Evolutionary conservation across 2,888 invertebrate species (phyloP), one percentile per base, ranked within the genome.

Genomic region (Celastrina argiolus): DNA sequence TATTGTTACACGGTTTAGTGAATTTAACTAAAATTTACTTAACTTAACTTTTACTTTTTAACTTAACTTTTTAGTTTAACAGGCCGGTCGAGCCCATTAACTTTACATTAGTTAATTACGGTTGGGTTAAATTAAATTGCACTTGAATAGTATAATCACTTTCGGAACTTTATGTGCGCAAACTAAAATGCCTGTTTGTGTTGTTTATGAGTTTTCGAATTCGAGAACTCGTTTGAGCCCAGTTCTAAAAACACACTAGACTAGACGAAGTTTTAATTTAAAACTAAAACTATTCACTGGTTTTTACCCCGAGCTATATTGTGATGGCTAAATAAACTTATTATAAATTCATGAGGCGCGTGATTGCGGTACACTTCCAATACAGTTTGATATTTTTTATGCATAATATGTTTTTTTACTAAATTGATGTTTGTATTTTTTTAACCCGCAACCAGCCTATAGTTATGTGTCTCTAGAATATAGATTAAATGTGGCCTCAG

Each of bases 21-120:
- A 16, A 58, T 16, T 58, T 58, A 34, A 34, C 31, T 58, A 58
- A 28, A 58, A 58, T 59, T 59, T 59, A n/a, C n/a, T n/a, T n/a
- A n/a, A n/a, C n/a, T n/a, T n/a, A n/a, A n/a, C n/a, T n/a, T n/a
- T n/a, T n/a, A n/a, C n/a, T n/a, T n/a, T n/a, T n/a, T n/a, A n/a
- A n/a, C 16, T 10, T 59, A 34, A 59, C 59, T 31, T 58, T 58
- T 58, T 31, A 58, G 34, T 59, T 34, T 31, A 59, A 59, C 31
- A 16, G 31, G 31, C 59, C 18, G 34, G 59, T 59, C 59, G 34
- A 31, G 59, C 34, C 34, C 59, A 59, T 59, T 59, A 59, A 59
- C 59, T 59, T 59, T 59, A 34, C 59, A 59, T 59, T 59, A 59
- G 59, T 10, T 34, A 31, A 59, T 59, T 59, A 59, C 16, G 59